Evolutionary conservation across 2,888 invertebrate genomes (phyloP).

Genomic region (Drosophila affinis): DNA sequence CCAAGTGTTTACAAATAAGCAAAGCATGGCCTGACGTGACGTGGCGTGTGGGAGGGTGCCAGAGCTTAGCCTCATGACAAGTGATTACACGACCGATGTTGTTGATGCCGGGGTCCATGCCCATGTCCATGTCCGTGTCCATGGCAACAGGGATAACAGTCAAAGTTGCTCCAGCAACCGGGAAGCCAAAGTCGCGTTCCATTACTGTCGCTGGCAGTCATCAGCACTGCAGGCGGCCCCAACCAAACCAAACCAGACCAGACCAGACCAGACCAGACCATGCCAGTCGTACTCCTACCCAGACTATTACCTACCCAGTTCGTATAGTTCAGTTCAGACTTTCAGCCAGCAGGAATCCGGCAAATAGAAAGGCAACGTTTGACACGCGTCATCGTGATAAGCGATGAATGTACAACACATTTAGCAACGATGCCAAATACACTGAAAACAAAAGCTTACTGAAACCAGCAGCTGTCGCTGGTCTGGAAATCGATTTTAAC

Average conservation of each 20-base stretch:
- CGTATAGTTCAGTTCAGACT: conserved; percentile 3
- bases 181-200: conserved; percentile 23
- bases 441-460: not conserved
- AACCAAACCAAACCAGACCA: not conserved
- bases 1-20: conserved; percentile 75
- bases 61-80: conserved; percentile 70
- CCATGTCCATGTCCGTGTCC: not conserved
- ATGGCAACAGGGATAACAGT: conserved; percentile 11
- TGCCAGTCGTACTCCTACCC: conserved; percentile 1
- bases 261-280: not conserved
- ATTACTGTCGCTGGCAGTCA: conserved; percentile 16
- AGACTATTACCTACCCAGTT: not conserved
- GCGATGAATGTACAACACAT: conserved; percentile 3
- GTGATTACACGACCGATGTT: conserved; percentile 72
- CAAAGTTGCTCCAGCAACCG: conserved; percentile 49
- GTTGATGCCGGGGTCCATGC: not conserved
- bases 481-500: too few relatives aligned
- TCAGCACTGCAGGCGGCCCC: conserved; percentile 2
- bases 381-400: conserved; percentile 56
- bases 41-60: conserved; percentile 13
- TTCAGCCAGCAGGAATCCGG: not conserved
- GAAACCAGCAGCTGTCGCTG: not conserved
- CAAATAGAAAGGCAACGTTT: conserved; percentile 14
- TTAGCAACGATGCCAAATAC: not conserved
- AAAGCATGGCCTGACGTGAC: conserved; percentile 12